Evolutionary conservation across 2,113 vertebrate species (phyloP), one percentile per base, ranked within the genome.

Genomic region (Pelobates fuscus): DNA sequence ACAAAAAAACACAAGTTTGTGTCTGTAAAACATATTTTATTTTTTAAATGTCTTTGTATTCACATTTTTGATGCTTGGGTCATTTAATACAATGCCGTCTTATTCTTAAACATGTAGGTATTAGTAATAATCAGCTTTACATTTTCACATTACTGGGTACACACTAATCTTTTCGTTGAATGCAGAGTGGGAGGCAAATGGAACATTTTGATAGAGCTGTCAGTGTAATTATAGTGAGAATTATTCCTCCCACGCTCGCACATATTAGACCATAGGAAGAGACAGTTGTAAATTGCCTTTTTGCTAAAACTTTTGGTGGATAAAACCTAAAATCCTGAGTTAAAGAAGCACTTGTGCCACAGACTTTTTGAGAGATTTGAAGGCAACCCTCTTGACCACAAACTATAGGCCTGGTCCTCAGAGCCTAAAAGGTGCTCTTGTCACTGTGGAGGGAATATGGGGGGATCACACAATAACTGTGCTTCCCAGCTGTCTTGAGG

Each of bases 191-290:
- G 72, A 76, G 26, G 72, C n/a, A 59, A 60, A 76, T n/a, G 20
- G 72, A 76, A 76, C 72, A 76, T 67, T 67, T 46, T 76, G 64
- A 76, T 67, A 46, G 55, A 59, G 54, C 72, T 76, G 72, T 76
- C 72, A 76, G 54, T 14, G 21, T 76, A 76, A 76, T 76, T 76
- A 60, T 49, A 76, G 63, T 67, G 72, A 76, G 64, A 67, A 76
- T 46, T 67, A 76, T 76, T 76, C 72, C 72, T 49, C 72, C 72
- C 55, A 67, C 72, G 55, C 66, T 67, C 55, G 14, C 18, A 15
- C 54, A 67, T 52, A 76, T 76, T 67, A 76, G 64, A 49, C 72
- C 64, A 67, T 60, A 67, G 55, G 72, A 58, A 60, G 24, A 76
- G 30, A 67, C 25, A 29, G 37, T 60, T 46, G 18, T 17, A 67